phyloP scores from a whole-genome alignment of 2,797 vertebrate genomes.

The Rhabdophis nuchalis region DNA sequence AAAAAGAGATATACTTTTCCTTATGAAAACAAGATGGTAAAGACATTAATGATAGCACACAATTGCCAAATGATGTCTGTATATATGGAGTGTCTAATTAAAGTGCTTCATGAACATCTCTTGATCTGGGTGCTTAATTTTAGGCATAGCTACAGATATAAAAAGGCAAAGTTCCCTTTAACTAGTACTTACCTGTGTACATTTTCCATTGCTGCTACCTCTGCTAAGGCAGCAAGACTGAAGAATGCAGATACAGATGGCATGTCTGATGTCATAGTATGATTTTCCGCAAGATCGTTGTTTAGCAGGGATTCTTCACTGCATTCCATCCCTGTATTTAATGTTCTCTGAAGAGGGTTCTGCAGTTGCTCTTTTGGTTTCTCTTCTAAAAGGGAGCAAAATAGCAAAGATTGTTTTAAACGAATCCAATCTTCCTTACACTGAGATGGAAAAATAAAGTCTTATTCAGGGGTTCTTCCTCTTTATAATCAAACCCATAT shows the following conservation, averaged over 20 bases:
- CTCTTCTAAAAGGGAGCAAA: conserved; percentile 75
- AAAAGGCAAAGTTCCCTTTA: neutral
- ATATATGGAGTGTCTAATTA: neutral
- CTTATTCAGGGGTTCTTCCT: neutral
- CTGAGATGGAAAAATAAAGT: neutral
- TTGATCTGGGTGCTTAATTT: conserved; percentile 18
- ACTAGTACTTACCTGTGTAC: conserved; percentile 82
- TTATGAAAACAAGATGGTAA: neutral
- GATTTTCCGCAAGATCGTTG: conserved; percentile 68
- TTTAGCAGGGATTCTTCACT: conserved; percentile 76
- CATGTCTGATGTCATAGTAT: conserved; percentile 74
- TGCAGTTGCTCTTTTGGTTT: conserved; percentile 83
- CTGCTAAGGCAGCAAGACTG: conserved; percentile 94
- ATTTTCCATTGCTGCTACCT: conserved; percentile 98
- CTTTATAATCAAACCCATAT: neutral
- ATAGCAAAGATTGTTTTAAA: conserved; percentile 1
- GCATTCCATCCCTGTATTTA: conserved; percentile 81
- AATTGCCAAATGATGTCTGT: neutral
- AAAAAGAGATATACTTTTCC: neutral
- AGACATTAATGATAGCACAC: neutral
- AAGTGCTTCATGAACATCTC: neutral
- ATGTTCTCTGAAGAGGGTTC: conserved; percentile 70
- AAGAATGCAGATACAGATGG: conserved; percentile 86
- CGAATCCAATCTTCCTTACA: neutral
- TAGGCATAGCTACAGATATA: neutral